Percentiles rank a stretch among this genome's conserved stretches.
These are phyloP conservation scores for Holothuria glaberrima DNA, from an alignment of 35 echinoderm and acorn worm genomes.

Conservation along the genomic window DNA sequence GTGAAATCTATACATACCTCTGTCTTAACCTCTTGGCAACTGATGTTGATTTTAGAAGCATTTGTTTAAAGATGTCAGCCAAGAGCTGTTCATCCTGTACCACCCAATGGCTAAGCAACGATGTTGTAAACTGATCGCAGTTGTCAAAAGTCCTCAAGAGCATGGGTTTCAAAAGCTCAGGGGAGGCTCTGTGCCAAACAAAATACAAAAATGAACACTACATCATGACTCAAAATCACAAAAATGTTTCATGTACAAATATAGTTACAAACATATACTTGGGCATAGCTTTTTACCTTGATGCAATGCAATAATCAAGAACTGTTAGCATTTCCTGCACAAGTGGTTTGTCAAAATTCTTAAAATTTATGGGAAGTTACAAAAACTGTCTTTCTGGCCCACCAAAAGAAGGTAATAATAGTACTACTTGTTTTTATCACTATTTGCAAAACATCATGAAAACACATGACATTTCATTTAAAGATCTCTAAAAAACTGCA, in stretches of 20 bases:
- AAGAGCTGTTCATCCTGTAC: constrained; percentile 89
- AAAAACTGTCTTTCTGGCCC: too few species aligned
- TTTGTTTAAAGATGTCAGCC: constrained; percentile 83
- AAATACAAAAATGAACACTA: background rate
- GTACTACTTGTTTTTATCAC: too few species aligned
- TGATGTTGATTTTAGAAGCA: constrained; percentile 78
- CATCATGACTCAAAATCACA: background rate
- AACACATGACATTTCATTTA: background rate
- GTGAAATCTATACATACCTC: constrained; percentile 48
- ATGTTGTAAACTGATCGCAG: constrained; percentile 79
- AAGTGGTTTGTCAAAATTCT: too few species aligned
- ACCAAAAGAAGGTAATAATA: too few species aligned
- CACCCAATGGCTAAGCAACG: constrained; percentile 91
- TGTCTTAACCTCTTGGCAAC: constrained; percentile 85
- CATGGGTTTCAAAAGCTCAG: constrained; percentile 87
- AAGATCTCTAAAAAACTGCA: background rate
- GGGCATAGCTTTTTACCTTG: too few species aligned
- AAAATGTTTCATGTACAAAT: background rate
- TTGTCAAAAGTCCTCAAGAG: constrained; percentile 69
- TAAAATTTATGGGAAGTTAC: too few species aligned
- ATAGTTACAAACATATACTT: too few species aligned
- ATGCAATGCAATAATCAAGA: background rate
- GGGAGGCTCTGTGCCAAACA: constrained; percentile 49
- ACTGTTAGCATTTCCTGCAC: background rate
- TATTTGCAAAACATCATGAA: background rate